Percentiles rank a stretch among this genome's conserved stretches.
Evolutionary conservation across 1,140 invertebrate genomes (phyloP).

Genomic region (Apis dorsata): DNA sequence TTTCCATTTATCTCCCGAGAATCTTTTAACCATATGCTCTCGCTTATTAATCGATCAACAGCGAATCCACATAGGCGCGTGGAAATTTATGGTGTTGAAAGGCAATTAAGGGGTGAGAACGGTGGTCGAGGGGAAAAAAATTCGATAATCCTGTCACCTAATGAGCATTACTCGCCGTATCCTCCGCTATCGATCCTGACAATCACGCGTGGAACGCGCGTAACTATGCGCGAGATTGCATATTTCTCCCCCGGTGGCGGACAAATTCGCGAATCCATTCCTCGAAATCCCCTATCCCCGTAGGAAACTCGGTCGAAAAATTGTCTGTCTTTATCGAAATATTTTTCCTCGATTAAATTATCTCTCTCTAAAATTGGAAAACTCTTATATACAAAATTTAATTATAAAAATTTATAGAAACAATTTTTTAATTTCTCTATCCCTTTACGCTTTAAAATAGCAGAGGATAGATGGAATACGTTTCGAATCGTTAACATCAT

Average conservation of each 20-base stretch:
- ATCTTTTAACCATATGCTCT: no score
- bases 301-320: conserved; percentile 7
- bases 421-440: no score
- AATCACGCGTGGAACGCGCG: conserved; percentile 51
- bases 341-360: no score
- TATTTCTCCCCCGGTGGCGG: conserved; percentile 33
- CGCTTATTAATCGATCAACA: conserved; percentile 13
- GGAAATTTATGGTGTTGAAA: neutral
- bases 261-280: conserved; percentile 18
- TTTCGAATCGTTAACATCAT: neutral
- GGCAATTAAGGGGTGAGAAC: conserved; percentile 7
- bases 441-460: no score
- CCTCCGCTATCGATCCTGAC: conserved; percentile 56
- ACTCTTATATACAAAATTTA: no score
- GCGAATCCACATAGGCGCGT: no score
- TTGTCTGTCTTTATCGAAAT: neutral
- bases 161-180: conserved; percentile 57
- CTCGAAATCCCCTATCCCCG: neutral
- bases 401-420: no score
- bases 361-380: no score
- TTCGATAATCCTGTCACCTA: conserved; percentile 48
- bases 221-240: conserved; percentile 38
- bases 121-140: neutral
- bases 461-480: no score
- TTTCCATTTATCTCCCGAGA: no score